Evolutionary conservation across 2,797 vertebrate genomes (phyloP), one percentile per base, ranked within the genome.

Genomic region (Alosa sapidissima): DNA sequence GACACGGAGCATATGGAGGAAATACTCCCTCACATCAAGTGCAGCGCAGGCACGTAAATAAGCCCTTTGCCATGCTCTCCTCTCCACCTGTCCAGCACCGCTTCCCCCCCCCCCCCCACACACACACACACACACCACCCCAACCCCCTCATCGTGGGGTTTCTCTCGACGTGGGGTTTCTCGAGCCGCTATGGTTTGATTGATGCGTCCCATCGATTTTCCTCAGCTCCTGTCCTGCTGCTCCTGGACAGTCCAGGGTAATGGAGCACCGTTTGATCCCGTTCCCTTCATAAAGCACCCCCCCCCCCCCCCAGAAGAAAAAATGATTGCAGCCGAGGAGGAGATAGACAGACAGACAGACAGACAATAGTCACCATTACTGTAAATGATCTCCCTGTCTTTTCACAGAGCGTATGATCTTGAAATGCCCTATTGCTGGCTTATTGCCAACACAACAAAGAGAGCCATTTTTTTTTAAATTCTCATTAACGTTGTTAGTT

Each of bases 161-260:
- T 75, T 13, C 68, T 19, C 14, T n/a, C n/a, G n/a, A 41, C 33
- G 2, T 36, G 33, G 33, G 33, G 68, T 41, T 75, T 13, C 68
- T 19, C 14, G 5, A 41, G 68, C 14, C 2, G 33, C 28, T 19
- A 8, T 75, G 5, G 68, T 75, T 75, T 75, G 68, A 75, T 45
- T 75, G 36, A 75, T 75, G 68, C 7, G 68, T 41, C 16, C 68
- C 68, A 75, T 75, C 13, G 68, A 75, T 75, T 75, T 75, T 75
- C 33, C 68, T 75, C 68, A 41, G 33, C 68, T 41, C 13, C 33
- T 75, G 68, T 75, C 68, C 36, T 16, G 68, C 33, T 33, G 36
- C 68, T 75, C 33, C 3, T 75, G 33, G 33, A 41, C 68, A 41
- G 14, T 33, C 16, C 68, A 6, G 68, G 68, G 68, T 75, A 75